Evolutionary conservation across 2,113 vertebrate genomes (phyloP).

Genomic region (Pomatostomus ruficeps): DNA sequence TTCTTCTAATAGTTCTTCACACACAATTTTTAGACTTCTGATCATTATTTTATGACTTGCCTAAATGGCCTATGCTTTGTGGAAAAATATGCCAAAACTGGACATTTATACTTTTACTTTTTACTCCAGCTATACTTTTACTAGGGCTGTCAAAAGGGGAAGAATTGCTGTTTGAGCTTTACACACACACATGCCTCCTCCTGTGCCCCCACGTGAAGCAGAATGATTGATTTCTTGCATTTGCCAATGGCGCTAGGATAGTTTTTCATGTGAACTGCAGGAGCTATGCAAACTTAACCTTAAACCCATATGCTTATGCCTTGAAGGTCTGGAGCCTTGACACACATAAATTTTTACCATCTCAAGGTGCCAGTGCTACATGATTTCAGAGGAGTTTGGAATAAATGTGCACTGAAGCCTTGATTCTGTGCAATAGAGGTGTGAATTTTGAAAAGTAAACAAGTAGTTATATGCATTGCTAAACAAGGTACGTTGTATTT

Average conservation of each 20-base stretch:
- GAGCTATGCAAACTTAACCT: neutral
- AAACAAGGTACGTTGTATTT: neutral
- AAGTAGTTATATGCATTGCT: neutral
- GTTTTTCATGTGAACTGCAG: neutral
- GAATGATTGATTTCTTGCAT: neutral
- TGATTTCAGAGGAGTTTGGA: neutral
- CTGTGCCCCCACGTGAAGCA: neutral
- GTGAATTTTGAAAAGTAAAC: neutral
- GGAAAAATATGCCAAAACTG: neutral
- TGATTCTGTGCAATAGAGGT: neutral
- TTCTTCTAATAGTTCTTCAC: neutral
- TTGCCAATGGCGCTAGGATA: neutral
- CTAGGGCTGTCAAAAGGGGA: neutral
- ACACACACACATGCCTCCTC: neutral
- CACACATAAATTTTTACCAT: neutral
- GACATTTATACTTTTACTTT: neutral
- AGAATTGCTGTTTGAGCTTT: neutral
- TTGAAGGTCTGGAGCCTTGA: neutral
- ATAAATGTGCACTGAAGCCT: neutral
- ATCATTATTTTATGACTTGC: neutral
- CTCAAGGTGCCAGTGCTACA: neutral
- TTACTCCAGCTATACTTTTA: neutral
- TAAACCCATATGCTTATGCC: neutral
- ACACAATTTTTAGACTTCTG: neutral
- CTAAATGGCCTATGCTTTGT: neutral